phyloP scores from a whole-genome alignment of 2,888 invertebrate species.

The Cantharis flavilabris region DNA sequence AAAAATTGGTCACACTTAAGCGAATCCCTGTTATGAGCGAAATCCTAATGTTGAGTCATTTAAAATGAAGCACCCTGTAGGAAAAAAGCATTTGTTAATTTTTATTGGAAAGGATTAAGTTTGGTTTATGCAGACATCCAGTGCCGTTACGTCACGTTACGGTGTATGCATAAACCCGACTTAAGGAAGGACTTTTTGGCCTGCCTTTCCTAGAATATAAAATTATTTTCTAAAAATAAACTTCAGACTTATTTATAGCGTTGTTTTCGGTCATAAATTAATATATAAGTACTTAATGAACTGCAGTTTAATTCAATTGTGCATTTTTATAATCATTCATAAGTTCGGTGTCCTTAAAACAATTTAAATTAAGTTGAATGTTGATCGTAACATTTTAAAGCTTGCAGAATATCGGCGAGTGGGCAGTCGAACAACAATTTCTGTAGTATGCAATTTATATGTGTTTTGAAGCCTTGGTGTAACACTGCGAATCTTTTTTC shows the following conservation, averaged over 20 bases:
- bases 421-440: conserved; percentile 31
- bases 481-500: not conserved
- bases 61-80: too few relatives aligned
- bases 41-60: too few relatives aligned
- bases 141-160: not conserved
- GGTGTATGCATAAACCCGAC: not conserved
- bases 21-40: too few relatives aligned
- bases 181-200: not conserved
- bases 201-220: not conserved
- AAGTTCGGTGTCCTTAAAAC: conserved; percentile 18
- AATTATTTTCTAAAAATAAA: not conserved
- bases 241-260: not conserved
- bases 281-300: not conserved
- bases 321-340: not conserved
- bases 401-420: conserved; percentile 27
- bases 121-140: too few relatives aligned
- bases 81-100: too few relatives aligned
- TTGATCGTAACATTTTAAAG: not conserved
- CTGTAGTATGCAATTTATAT: conserved; percentile 25
- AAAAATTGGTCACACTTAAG: too few relatives aligned
- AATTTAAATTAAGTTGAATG: conserved; percentile 19
- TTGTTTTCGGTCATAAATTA: not conserved
- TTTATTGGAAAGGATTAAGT: too few relatives aligned
- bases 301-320: not conserved
- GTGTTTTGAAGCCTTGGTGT: conserved; percentile 14